These are phyloP conservation scores for Thinocorus orbignyianus DNA, from an alignment of 2,113 vertebrate genomes.

Conservation along the genomic window DNA sequence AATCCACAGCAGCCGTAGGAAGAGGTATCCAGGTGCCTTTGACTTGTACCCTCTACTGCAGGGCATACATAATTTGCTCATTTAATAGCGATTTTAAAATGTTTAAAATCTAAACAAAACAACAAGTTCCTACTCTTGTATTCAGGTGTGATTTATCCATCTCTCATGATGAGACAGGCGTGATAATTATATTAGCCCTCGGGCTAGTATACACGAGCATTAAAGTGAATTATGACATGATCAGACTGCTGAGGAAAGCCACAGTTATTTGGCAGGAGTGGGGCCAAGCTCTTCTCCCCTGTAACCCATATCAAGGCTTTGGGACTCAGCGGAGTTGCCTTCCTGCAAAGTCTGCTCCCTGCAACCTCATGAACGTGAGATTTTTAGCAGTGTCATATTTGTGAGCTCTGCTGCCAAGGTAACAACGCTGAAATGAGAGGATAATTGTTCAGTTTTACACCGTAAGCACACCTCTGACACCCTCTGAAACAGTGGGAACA, in stretches of 20 bases:
- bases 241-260: conserved; percentile 51
- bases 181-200: conserved; percentile 43
- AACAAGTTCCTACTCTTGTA: conserved; percentile 51
- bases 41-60: conserved; percentile 9
- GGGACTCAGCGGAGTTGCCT: not conserved
- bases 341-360: not conserved
- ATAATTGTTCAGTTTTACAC: not conserved
- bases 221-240: conserved; percentile 59
- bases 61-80: conserved; percentile 42
- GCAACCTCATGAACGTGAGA: not conserved
- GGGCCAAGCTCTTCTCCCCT: not conserved
- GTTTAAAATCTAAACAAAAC: conserved; percentile 60
- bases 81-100: conserved; percentile 54
- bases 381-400: not conserved
- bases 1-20: not conserved
- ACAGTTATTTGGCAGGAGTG: conserved; percentile 34
- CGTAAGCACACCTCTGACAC: not conserved
- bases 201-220: conserved; percentile 17
- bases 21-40: not conserved
- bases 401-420: not conserved
- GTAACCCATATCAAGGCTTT: not conserved
- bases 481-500: not conserved
- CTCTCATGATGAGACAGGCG: conserved; percentile 56
- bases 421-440: not conserved
- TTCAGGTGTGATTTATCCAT: conserved; percentile 50